Base-by-base conservation (phyloP, 2,888 invertebrate genomes). In the Choristoneura rosaceana region DNA sequence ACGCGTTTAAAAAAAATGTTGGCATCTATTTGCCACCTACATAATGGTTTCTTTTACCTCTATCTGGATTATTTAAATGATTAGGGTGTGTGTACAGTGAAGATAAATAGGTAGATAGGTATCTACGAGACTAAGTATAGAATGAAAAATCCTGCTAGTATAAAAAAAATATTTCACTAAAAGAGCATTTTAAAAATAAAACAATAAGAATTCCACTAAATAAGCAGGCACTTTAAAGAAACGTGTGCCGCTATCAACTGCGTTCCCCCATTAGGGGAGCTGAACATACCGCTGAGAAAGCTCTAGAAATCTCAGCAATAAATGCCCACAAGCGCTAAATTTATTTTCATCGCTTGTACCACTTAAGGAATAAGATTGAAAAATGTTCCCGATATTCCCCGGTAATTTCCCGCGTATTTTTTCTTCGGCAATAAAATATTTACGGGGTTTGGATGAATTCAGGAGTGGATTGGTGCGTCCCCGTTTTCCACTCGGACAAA, bases 291-390 rank as follows among this genome's bases (percentile, higher is more conserved):
- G 76, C 73, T 75, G 80, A 77, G 79, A 86, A 83, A 87, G 86
- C 89, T 87, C 86, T 87, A 90, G 88, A 90, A 92, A 92, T 93
- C 93, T 92, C 90, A 84, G 91, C 87, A 86, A 91, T 93, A 93
- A 92, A 92, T 90, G 86, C 89, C 88, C 92, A 86, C 89, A 90
- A 90, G 87, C 84, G 89, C 89, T 87, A 87, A 91, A 92, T 93
- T 91, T 91, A 91, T 89, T 91, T 92, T 93, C 93, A 94, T 94
- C 87, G 92, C 89, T 88, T 87, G 87, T 88, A 89, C 90, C 92
- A 94, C 93, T 93, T 92, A 93, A 92, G 90, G 87, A 90, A 92
- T 91, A 89, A 89, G 92, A 93, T 91, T 93, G 92, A 90, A 92
- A 92, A 92, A 88, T 89, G 87, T 85, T 88, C 87, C 86, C 87